phyloP scores from a whole-genome alignment of 2,888 invertebrate species.

The Gymnocheta viridis region DNA sequence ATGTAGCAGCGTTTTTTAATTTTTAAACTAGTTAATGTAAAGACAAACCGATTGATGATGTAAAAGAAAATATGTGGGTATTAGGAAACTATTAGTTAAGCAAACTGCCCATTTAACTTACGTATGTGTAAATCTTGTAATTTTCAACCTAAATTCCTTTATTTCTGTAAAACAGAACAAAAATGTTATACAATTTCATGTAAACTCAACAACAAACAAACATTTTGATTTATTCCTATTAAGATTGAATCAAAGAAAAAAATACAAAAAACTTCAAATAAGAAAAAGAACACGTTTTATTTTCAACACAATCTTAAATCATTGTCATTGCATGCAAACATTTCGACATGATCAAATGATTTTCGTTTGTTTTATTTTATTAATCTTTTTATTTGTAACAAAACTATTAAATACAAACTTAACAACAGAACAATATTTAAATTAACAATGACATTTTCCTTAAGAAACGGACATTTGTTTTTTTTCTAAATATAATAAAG shows the following conservation, averaged over 20 bases:
- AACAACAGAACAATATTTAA: constrained; percentile 59
- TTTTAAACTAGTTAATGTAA: too few species aligned
- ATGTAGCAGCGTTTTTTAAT: too few species aligned
- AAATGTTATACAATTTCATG: constrained; percentile 23
- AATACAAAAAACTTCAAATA: neutral
- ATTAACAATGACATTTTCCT: constrained; percentile 55
- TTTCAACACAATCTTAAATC: constrained; percentile 64
- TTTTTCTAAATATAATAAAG: constrained; percentile 9
- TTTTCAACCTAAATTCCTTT: neutral
- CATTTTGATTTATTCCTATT: constrained; percentile 64
- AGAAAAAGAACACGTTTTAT: constrained; percentile 5
- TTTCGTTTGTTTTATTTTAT: constrained; percentile 41
- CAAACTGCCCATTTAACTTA: neutral
- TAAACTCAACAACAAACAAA: constrained; percentile 30
- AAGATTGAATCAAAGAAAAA: neutral
- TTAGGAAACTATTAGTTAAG: neutral
- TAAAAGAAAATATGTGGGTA: neutral
- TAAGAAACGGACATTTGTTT: constrained; percentile 4
- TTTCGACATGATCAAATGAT: constrained; percentile 51
- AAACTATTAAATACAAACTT: constrained; percentile 60
- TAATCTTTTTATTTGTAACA: neutral
- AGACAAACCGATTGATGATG: too few species aligned
- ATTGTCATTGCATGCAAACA: constrained; percentile 59
- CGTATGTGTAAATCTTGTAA: neutral
- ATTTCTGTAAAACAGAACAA: neutral